Percentiles rank a stretch among this genome's conserved stretches.
Evolutionary conservation across 1,140 invertebrate genomes (phyloP).

Genomic region (Acyrthosiphon pisum): DNA sequence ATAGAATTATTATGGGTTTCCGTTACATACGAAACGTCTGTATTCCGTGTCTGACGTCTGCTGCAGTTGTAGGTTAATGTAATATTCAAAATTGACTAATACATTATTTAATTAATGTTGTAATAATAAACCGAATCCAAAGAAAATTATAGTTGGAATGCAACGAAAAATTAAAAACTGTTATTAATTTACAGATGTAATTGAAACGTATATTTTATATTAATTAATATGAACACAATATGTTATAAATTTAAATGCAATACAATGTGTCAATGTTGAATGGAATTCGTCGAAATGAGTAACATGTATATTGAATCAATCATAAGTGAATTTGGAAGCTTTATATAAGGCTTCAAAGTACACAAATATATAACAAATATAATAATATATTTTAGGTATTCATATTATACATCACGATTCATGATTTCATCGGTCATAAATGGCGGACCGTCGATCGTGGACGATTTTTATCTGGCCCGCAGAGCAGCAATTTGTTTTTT

Average conservation of each 20-base stretch:
- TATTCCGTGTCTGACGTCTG: neutral
- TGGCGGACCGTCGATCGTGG: neutral
- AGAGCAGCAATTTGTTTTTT: neutral
- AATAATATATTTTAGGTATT: neutral
- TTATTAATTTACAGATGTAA: neutral
- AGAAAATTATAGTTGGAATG: slow-evolving; percentile 6
- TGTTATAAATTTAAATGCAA: neutral
- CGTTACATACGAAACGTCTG: neutral
- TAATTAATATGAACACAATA: neutral
- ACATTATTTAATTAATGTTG: neutral
- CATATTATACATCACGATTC: neutral
- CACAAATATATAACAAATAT: neutral
- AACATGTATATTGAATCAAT: neutral
- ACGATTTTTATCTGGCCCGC: neutral
- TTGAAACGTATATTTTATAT: neutral
- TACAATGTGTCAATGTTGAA: neutral
- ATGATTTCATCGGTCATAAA: neutral
- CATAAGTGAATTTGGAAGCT: neutral
- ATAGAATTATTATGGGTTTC: slow-evolving; percentile 11
- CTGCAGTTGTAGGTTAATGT: neutral
- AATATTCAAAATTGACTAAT: slow-evolving; percentile 14
- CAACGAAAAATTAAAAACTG: neutral
- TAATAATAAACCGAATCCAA: neutral
- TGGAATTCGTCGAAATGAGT: neutral
- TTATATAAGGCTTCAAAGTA: neutral